Base-by-base conservation (phyloP, 2,888 invertebrate species). In the Elgonia sp. region DNA sequence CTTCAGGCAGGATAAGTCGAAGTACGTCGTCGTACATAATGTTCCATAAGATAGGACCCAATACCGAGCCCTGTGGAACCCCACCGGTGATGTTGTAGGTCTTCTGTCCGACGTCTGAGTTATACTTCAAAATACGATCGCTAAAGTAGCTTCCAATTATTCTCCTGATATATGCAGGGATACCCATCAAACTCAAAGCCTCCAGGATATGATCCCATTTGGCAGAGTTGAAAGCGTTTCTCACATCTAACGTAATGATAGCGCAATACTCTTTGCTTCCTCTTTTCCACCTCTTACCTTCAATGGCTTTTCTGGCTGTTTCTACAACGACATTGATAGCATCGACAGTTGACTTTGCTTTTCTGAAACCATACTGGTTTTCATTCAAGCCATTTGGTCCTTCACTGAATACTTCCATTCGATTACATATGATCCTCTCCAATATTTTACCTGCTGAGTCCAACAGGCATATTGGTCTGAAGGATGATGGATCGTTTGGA, bases 291-390 rank as follows among this genome's bases (percentile, higher is more conserved):
- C 77, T 16, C 63, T 76, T 70, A 62, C 89, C 67, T 77, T 14
- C 57, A 20, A 65, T 86, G 18, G 86, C 86, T 29, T 85, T 18
- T 40, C 69, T 76, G 12, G 87, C 84, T 4, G 70, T 84, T 16
- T 79, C 69, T 12, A 87, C 60, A 12, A 85, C 88, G 42, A 75
- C 20, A 20, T 50, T 18, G 6, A 90, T 75, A 1, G 84, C 89
- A 53, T 84, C 81, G 62, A 87, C 42, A 3, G 89, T 90, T 20
- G 88, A 89, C 53, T 79, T 70, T 5, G 70, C 73, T n/a, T 81
- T 81, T 20, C 88, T 53, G 65, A 90, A 90, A 10, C 90, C 89
- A 50, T 80, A 83, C 60, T 89, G 89, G 53, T 81, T 62, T 16
- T 73, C 75, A 7, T 83, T 73, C 10, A 90, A 76, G 12, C 76